Base-by-base conservation (phyloP, 2,888 invertebrate genomes). In the Dorcus hopei region DNA sequence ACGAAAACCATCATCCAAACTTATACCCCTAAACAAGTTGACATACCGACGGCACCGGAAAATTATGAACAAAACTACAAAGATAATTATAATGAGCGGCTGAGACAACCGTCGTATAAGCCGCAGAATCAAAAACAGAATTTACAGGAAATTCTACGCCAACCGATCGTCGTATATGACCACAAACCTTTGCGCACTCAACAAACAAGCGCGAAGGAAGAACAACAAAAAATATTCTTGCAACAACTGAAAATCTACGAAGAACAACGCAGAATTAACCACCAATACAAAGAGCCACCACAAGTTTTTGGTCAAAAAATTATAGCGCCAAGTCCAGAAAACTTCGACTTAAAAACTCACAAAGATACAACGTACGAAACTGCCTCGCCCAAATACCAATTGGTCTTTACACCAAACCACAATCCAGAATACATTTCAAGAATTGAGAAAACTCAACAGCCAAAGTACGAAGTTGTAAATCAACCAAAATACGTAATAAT, bases 11-110 rank as follows among this genome's bases (percentile, higher is more conserved):
- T 71, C 16, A 65, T 77, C 4, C 74, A 76, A 51, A 77, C 75
- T 3, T 79, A 76, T 60, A 76, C 74, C 3, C 70, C 77, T 0
- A 72, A 74, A 2, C 70, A 71, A 57, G 74, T 78, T n/a, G 77
- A 79, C 61, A 68, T 78, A 53, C 66, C 73, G 14, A 50, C 52
- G 42, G 52, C 58, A 14, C 58, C 9, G 3, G 45, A 19, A 45
- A 45, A 23, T 45, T 45, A 16, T 9, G 19, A 45, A 11, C 19
- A 9, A 11, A 45, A 45, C 45, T 23, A 8, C 14, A 23, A 9
- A 19, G 23, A 45, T 19, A 45, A 23, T 45, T 45, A 45, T 45
- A 45, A 45, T 7, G 45, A 45, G 19, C 45, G 23, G 14, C 45
- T 0, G 6, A 19, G 1, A 19, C 8, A 45, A 45, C 16, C 45